Evolutionary conservation across 2,888 invertebrate species (phyloP), one percentile per base, ranked within the genome.

Genomic region (Ypsolopha sequella): DNA sequence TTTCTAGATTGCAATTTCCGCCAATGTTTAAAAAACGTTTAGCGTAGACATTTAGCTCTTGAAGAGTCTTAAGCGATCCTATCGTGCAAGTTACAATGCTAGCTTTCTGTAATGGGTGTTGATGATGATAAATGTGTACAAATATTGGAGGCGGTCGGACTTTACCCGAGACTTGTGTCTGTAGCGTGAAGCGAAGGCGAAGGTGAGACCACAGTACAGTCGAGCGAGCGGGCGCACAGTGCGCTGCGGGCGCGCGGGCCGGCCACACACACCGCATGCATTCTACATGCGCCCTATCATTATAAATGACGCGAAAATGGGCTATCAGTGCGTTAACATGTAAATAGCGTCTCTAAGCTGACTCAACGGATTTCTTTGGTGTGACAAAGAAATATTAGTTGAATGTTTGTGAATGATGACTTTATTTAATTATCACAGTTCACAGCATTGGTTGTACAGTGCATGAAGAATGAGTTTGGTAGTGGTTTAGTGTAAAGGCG

Each of bases 231-330:
- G 43, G 6, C 13, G 70, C 63, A 61, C 85, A 85, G 85, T 84
- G 80, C 73, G 74, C 76, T 74, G 65, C 75, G 74, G 68, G 76
- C 80, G 69, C 70, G 82, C 84, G 76, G 64, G 63, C 70, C 61
- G 77, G 66, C 68, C 81, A 79, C 76, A 56, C 56, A 56, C 50
- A 53, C 66, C 62, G 53, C 60, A 60, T 52, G 39, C 51, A 10
- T 13, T 35, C 13, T 36, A 39, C n/a, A 24, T 4, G 24, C 24
- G 24, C 24, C 24, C 4, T 24, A 24, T 24, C 24, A 24, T 24
- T 7, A 13, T 13, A 59, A 56, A 73, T 70, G 68, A 63, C 74
- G 71, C 70, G 64, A 71, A 65, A 62, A 39, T 33, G n/a, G 10
- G 35, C 51, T 41, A 46, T 47, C 41, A 38, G 38, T 36, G 44